phyloP scores from a whole-genome alignment of 2,113 vertebrate genomes.

The Hyperopisus bebe region DNA sequence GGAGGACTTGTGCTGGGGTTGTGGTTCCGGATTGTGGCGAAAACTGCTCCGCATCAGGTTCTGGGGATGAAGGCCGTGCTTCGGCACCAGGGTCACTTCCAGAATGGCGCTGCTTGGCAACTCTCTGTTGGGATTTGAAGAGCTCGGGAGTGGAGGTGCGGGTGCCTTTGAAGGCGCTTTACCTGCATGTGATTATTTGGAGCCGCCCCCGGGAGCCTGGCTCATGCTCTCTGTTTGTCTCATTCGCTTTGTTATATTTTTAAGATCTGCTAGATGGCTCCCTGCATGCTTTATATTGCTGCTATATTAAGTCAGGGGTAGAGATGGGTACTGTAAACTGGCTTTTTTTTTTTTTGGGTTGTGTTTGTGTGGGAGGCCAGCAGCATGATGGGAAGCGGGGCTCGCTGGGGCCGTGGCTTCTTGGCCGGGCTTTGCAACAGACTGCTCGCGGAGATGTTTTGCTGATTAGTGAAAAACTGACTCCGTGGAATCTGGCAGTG shows the following conservation, averaged over 20 bases:
- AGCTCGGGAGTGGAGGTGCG: constrained; percentile 5
- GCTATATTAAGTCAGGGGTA: constrained; percentile 2
- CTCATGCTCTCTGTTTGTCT: constrained; percentile 33
- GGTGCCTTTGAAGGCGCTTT: constrained; percentile 28
- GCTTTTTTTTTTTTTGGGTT: neutral
- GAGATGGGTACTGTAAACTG: neutral
- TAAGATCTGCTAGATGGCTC: constrained; percentile 18
- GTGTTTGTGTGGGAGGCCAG: constrained; percentile 7
- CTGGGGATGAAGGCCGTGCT: neutral
- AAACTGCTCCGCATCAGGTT: neutral
- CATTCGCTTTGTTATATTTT: constrained; percentile 38
- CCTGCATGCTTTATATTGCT: neutral
- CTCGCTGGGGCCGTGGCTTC: neutral
- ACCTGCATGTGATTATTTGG: constrained; percentile 37
- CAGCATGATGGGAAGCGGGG: neutral
- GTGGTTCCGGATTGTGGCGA: neutral
- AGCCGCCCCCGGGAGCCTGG: constrained; percentile 32
- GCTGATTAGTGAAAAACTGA: neutral
- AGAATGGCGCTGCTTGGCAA: neutral
- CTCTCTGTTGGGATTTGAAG: constrained; percentile 4
- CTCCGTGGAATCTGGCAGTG: neutral
- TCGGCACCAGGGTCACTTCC: neutral
- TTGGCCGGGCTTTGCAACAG: neutral
- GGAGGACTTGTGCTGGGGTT: neutral
- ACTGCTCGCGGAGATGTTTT: neutral